Base-by-base conservation (phyloP, 2,888 invertebrate species). In the Eristalinus aeneus region DNA sequence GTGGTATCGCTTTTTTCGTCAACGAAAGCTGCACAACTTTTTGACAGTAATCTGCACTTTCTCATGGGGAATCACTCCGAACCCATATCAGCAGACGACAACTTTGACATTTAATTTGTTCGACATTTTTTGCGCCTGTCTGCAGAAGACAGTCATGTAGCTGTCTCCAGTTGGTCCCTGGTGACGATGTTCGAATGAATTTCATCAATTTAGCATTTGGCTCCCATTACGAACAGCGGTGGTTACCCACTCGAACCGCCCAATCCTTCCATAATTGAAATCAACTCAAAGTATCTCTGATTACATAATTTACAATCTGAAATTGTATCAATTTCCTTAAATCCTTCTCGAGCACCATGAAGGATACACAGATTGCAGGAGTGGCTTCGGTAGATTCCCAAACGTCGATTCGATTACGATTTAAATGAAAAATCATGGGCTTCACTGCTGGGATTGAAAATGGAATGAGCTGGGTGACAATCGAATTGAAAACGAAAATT, bases 281-380 rank as follows among this genome's bases (percentile, higher is more conserved):
- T 60, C 46, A 68, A 34, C 22, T 72, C 23, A 60, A 81, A 76
- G 61, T 76, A 75, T 63, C 31, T 67, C 36, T 77, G 68, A 72
- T 73, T 82, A 64, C 68, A 73, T 82, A 73, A 77, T 82, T 82
- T 82, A 32, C 67, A 72, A 76, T 76, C 76, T 54, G 23, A 67
- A 71, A 72, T 82, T 60, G 39, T 73, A 77, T 73, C 77, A 77
- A 73, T 73, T 83, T 77, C 56, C 31, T 58, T 36, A 67, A 32
- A 58, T 77, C 31, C 64, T 53, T 64, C 39, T 61, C 36, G 36
- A 60, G 76, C 23, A 31, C 61, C 67, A 76, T 34, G 31, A 58
- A 69, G 61, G 20, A 34, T 31, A 56, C 56, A 20, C 20, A 22
- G 32, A 46, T 11, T 5, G 10, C 53, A 32, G 27, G 12, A 16